Evolutionary conservation across 2,797 vertebrate species (phyloP).

Genomic region (Urophycis tenuis): DNA sequence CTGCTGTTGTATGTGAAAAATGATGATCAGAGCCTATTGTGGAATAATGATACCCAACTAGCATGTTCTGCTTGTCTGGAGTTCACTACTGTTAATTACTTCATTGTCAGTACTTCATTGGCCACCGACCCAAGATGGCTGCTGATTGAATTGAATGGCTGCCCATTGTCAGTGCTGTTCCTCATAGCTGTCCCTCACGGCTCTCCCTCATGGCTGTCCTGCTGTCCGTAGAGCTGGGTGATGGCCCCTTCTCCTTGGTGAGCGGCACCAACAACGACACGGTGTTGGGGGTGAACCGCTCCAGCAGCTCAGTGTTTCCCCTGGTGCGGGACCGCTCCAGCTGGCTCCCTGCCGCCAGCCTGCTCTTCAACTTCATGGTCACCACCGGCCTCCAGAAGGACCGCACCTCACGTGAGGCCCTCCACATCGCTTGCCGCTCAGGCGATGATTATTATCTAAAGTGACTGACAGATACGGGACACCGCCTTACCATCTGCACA

Average conservation of each 20-base stretch:
- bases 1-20: neutral
- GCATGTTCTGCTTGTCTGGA: too few relatives aligned
- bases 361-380: slow-evolving; percentile 95
- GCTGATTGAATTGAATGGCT: too few relatives aligned
- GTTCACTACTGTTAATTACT: too few relatives aligned
- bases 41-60: neutral
- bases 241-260: slow-evolving; percentile 87
- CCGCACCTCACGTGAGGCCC: slow-evolving; percentile 79
- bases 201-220: neutral
- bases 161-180: too few relatives aligned
- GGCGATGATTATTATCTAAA: neutral
- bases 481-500: too few relatives aligned
- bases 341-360: slow-evolving; percentile 60
- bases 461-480: neutral
- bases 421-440: neutral
- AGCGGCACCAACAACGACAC: slow-evolving; percentile 79
- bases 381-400: slow-evolving; percentile 88
- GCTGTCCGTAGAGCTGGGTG: slow-evolving; percentile 77
- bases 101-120: neutral
- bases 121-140: too few relatives aligned
- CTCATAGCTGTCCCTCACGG: too few relatives aligned
- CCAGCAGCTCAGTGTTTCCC: slow-evolving; percentile 82
- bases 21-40: neutral
- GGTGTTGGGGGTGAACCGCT: slow-evolving; percentile 85
- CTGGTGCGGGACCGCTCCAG: slow-evolving; percentile 70